A percentile compares a stretch with the other conserved stretches of the same genome.
Evolutionary conservation across 2,113 vertebrate genomes (phyloP).

Genomic region (Phylloscopus trochiloides): DNA sequence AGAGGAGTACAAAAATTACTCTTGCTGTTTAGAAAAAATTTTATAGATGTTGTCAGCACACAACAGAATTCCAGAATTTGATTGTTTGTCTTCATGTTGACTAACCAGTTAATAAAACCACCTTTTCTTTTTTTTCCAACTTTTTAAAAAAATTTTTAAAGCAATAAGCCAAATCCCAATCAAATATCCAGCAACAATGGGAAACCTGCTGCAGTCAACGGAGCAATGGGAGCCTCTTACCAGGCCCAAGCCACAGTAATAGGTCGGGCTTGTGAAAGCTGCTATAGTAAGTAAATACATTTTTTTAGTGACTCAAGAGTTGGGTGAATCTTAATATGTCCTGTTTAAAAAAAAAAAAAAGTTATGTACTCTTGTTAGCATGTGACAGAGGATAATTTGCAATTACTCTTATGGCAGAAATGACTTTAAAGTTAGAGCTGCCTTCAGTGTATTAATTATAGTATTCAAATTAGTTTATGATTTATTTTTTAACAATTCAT

Average conservation of each 20-base stretch:
- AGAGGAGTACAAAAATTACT: not conserved
- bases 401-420: not conserved
- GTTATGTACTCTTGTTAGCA: not conserved
- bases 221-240: constrained; percentile 82
- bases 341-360: not conserved
- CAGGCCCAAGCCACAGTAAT: constrained; percentile 77
- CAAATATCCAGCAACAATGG: constrained; percentile 92
- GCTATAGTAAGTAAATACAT: constrained; percentile 85
- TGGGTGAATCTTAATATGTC: not conserved
- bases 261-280: constrained; percentile 94
- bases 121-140: not conserved
- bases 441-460: not conserved
- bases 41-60: not conserved
- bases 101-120: not conserved
- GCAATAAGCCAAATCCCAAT: constrained; percentile 98
- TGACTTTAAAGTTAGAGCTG: not conserved
- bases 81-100: not conserved
- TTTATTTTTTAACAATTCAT: not conserved
- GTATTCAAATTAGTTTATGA: not conserved
- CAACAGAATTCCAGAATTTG: not conserved
- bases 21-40: not conserved
- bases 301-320: not conserved
- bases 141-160: constrained; percentile 41
- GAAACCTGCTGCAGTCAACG: constrained; percentile 90
- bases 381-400: not conserved